Percentiles rank a stretch among this genome's conserved stretches.
Evolutionary conservation across 2,888 invertebrate species (phyloP).

Genomic region (Mythimna lalbum): DNA sequence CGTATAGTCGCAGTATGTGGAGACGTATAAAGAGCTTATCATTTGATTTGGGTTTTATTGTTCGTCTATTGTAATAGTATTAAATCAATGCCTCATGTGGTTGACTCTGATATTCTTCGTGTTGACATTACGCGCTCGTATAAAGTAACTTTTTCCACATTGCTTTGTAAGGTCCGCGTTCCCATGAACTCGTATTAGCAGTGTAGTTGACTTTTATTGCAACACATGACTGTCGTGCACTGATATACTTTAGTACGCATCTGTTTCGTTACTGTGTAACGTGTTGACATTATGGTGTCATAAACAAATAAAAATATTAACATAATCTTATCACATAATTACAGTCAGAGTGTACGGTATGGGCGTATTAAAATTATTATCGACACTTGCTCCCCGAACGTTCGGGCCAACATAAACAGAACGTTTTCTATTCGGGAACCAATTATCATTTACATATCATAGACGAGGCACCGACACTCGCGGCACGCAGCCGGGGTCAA

Average conservation of each 20-base stretch:
- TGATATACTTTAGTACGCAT: conserved; percentile 38
- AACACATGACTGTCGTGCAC: conserved; percentile 28
- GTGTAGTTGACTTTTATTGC: conserved; percentile 45
- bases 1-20: conserved; percentile 47
- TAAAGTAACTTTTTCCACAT: conserved; percentile 17
- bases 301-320: conserved; percentile 74
- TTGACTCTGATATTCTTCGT: conserved; percentile 1
- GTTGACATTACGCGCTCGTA: conserved; percentile 1
- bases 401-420: conserved; percentile 85
- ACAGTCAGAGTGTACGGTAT: conserved; percentile 76
- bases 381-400: conserved; percentile 81
- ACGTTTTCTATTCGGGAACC: conserved; percentile 88
- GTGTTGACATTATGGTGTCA: conserved; percentile 58
- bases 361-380: conserved; percentile 83
- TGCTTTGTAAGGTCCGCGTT: conserved; percentile 24
- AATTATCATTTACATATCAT: conserved; percentile 90
- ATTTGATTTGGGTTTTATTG: conserved; percentile 54
- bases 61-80: conserved; percentile 45
- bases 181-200: conserved; percentile 35
- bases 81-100: conserved; percentile 34
- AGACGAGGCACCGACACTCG: conserved; percentile 87
- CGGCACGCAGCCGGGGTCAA: conserved; percentile 88
- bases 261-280: conserved; percentile 26
- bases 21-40: conserved; percentile 49
- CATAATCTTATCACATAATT: conserved; percentile 82